These are phyloP conservation scores for Mactra quadrangularis DNA, from an alignment of 1,140 invertebrate genomes.

Conservation along the genomic window DNA sequence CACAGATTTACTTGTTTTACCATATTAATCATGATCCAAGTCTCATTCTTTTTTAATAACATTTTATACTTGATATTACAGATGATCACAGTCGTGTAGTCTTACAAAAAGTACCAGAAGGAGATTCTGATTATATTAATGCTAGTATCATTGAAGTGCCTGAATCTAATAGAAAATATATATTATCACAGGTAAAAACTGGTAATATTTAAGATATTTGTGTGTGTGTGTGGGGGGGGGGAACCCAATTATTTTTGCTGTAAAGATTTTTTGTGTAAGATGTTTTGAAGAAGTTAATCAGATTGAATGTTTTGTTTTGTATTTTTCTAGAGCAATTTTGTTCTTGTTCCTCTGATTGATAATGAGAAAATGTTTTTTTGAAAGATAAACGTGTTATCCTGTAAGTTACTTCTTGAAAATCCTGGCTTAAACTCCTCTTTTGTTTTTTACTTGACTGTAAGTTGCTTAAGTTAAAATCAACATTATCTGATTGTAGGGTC, in stretches of 20 bases:
- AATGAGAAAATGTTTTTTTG: too few species aligned
- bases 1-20: too few species aligned
- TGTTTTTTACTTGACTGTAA: too few species aligned
- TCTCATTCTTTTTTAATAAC: too few species aligned
- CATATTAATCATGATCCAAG: too few species aligned
- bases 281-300: not conserved
- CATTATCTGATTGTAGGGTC: conserved; percentile 89
- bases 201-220: not conserved
- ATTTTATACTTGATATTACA: too few species aligned
- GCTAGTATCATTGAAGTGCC: conserved; percentile 94
- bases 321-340: too few species aligned
- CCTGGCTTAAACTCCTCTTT: too few species aligned
- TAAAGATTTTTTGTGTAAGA: not conserved
- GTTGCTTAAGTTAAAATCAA: too few species aligned
- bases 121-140: conserved; percentile 95
- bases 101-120: conserved; percentile 85
- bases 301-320: not conserved
- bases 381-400: too few species aligned
- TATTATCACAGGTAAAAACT: conserved; percentile 87
- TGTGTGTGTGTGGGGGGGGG: not conserved
- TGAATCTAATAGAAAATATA: conserved; percentile 92
- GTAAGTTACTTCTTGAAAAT: too few species aligned
- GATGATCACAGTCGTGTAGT: conserved; percentile 93
- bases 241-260: not conserved
- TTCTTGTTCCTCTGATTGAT: too few species aligned